Evolutionary conservation across 2,113 vertebrate genomes (phyloP).

Genomic region (Dipodomys spectabilis): DNA sequence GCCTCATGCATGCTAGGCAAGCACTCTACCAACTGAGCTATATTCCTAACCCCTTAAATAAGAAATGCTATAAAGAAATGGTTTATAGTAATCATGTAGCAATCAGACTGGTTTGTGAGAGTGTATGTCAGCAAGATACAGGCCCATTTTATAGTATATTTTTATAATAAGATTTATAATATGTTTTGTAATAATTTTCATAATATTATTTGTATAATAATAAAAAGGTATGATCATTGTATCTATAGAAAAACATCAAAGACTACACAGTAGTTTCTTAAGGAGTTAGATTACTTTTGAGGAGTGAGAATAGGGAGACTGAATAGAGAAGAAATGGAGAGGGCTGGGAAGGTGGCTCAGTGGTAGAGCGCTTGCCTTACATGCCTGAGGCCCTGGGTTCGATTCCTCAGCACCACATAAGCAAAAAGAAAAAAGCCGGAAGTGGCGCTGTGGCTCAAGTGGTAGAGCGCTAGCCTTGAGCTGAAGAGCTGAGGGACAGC

Average conservation of each 20-base stretch:
- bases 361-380: too few relatives aligned
- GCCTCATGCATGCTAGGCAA: neutral
- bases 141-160: neutral
- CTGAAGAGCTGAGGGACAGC: too few relatives aligned
- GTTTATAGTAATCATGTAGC: neutral
- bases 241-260: neutral
- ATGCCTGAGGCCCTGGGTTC: too few relatives aligned
- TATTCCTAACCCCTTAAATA: neutral
- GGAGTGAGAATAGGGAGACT: neutral
- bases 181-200: too few relatives aligned
- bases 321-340: neutral
- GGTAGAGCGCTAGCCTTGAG: too few relatives aligned
- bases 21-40: neutral
- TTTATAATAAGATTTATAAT: too few relatives aligned
- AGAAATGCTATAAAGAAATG: neutral
- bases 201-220: slow-evolving; percentile 8
- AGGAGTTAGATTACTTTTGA: neutral
- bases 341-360: too few relatives aligned
- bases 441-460: too few relatives aligned
- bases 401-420: too few relatives aligned
- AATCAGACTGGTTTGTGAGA: neutral
- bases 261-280: neutral
- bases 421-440: too few relatives aligned
- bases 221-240: neutral
- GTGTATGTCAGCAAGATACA: neutral